Base-by-base conservation (phyloP, 1,140 invertebrate genomes). In the Sycophaga agraensis region DNA sequence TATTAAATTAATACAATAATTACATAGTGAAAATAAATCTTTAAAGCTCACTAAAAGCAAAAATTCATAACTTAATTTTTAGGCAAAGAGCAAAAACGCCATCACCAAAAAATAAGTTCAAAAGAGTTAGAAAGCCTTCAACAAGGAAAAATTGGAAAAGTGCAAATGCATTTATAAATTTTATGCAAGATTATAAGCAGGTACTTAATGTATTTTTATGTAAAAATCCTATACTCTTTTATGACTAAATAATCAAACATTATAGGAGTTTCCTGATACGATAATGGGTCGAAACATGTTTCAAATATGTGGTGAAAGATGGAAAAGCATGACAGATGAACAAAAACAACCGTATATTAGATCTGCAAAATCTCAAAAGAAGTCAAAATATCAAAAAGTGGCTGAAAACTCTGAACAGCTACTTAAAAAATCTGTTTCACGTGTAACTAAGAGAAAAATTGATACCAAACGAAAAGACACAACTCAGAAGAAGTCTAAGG, bases 271-370 rank as follows among this genome's bases (percentile, higher is more conserved):
- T 39, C 45, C 51, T 2, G 58, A 61, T 14, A 6, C 53, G 39
- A 5, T 24, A 4, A 66, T 49, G 35, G 66, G 63, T 9, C 48
- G 37, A 39, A 69, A 68, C 21, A 26, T 73, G 31, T 68, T 72
- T 60, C 66, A 68, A 48, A 53, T 71, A 6, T 73, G 69, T 26
- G 70, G 73, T 21, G 64, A 75, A 61, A 37, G 39, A 45, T 77
- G 75, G 75, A 64, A 67, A 48, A 42, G 22, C 37, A 73, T 77
- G 75, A 56, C 72, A 8, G 39, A 61, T 9, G 40, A 66, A 16
- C 53, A 77, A 14, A 77, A 76, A 39, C 62, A 73, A 49, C 69
- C 73, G 1, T 77, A 74, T 8, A 40, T 76, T 19, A 63, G 60
- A 5, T 72, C 68, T 21, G 74, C 75, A 24, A 67, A 66, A 12